Evolutionary conservation across 2,113 vertebrate species (phyloP).

Genomic region (Ailurus styani): DNA sequence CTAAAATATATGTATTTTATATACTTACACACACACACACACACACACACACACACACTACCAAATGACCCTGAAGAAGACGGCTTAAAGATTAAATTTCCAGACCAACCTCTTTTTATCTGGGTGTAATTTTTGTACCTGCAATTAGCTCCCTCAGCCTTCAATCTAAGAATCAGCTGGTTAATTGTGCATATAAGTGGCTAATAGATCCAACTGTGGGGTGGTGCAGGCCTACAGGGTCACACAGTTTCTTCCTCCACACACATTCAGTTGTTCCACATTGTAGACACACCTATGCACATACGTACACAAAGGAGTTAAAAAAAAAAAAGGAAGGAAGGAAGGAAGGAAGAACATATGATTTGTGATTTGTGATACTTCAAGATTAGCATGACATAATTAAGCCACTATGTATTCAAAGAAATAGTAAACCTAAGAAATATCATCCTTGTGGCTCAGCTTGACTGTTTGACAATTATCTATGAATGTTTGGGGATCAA

Average conservation of each 20-base stretch:
- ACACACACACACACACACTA: not conserved
- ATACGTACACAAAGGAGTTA: not conserved
- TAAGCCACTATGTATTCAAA: not conserved
- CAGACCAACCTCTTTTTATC: constrained; percentile 52
- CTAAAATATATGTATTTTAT: not conserved
- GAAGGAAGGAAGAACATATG: not conserved
- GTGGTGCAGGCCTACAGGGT: constrained; percentile 27
- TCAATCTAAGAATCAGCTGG: constrained; percentile 66
- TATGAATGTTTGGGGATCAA: not conserved
- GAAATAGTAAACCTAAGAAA: not conserved
- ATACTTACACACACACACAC: not conserved
- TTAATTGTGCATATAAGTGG: constrained; percentile 68
- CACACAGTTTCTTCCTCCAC: constrained; percentile 34
- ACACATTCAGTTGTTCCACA: not conserved
- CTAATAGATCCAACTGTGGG: constrained; percentile 51
- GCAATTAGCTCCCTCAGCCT: constrained; percentile 64
- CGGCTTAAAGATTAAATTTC: constrained; percentile 53
- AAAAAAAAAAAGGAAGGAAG: not conserved
- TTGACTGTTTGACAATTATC: not conserved
- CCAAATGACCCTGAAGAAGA: constrained; percentile 42
- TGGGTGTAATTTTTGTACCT: constrained; percentile 61
- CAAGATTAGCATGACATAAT: not conserved
- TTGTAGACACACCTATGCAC: not conserved
- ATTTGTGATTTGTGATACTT: not conserved
- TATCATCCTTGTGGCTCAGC: not conserved